Evolutionary conservation across 2,888 invertebrate species (phyloP), one percentile per base, ranked within the genome.

Genomic region (Ischnus inquisitorius): DNA sequence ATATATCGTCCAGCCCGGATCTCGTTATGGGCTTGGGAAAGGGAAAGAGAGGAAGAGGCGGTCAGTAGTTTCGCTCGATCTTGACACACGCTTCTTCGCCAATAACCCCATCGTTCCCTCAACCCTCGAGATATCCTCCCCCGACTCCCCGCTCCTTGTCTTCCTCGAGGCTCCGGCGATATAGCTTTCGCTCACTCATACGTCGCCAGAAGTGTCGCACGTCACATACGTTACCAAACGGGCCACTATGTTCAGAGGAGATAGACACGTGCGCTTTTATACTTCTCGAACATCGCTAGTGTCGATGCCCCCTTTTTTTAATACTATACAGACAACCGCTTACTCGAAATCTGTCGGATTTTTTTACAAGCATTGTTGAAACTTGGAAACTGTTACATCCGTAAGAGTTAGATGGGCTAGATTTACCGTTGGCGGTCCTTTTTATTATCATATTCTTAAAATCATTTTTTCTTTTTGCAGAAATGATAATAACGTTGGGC

Each of bases 1-100:
- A 93, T 91, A 91, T 93, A 92, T 91, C 85, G 90, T 84, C 88
- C 85, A 79, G 88, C 86, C 84, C 67, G 89, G 88, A 90, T 90
- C 90, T 89, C 89, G 90, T 90, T 88, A 89, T 88, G 89, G 79
- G 88, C 48, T 75, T 48, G 72, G 28, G 41, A 16, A 64, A 75
- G 79, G n/a, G 16, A 48, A 54, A 48, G 41, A 74, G 54, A 43
- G 79, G 57, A 75, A 80, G 65, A 41, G 80, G 74, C 75, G 51
- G 65, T 64, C 65, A 25, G 79, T 71, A 76, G 79, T 87, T 82
- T 79, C 75, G 84, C 84, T 82, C 85, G 79, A 82, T 86, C 83
- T 91, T 90, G 91, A 91, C 91, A 90, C 89, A 87, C 86, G 89
- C 88, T 89, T 88, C 79, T 57, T 76, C 82, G 75, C 88, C 89